Evolutionary conservation across 23 tunicate genomes (phyloP).

Genomic region (Ascidia mentula): DNA sequence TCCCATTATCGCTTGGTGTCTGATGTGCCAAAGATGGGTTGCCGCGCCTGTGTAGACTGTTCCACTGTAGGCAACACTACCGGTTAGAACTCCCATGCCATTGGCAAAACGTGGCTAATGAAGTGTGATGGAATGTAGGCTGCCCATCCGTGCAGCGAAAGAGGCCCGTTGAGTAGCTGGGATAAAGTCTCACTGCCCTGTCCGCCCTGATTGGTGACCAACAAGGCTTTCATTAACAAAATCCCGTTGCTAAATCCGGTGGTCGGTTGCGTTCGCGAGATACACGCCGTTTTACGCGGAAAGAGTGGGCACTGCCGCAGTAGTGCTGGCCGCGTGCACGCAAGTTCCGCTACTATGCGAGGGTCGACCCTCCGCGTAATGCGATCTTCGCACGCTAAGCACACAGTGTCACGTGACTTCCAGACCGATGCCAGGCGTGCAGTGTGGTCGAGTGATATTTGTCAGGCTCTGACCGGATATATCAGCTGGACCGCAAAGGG

Average conservation of each 20-base stretch:
- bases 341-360: neutral
- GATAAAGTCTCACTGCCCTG: too few relatives aligned
- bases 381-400: constrained; percentile 4
- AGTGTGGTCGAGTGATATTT: neutral
- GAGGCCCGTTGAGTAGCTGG: too few relatives aligned
- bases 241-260: neutral
- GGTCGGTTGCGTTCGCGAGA: neutral
- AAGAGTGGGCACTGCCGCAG: neutral
- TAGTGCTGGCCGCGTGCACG: neutral
- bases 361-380: neutral
- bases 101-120: too few relatives aligned
- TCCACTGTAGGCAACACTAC: too few relatives aligned
- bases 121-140: too few relatives aligned
- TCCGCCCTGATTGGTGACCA: too few relatives aligned
- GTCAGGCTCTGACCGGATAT: neutral
- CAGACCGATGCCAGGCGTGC: neutral
- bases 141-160: too few relatives aligned
- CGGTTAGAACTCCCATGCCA: too few relatives aligned
- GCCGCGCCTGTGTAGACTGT: too few relatives aligned
- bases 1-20: constrained; percentile 5
- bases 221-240: too few relatives aligned
- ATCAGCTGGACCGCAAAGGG: neutral
- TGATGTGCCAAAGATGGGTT: too few relatives aligned
- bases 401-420: neutral
- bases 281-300: neutral